Percentiles rank a stretch among this genome's conserved stretches.
phyloP scores from a whole-genome alignment of 2,113 vertebrate species.

The Gymnarchus niloticus region DNA sequence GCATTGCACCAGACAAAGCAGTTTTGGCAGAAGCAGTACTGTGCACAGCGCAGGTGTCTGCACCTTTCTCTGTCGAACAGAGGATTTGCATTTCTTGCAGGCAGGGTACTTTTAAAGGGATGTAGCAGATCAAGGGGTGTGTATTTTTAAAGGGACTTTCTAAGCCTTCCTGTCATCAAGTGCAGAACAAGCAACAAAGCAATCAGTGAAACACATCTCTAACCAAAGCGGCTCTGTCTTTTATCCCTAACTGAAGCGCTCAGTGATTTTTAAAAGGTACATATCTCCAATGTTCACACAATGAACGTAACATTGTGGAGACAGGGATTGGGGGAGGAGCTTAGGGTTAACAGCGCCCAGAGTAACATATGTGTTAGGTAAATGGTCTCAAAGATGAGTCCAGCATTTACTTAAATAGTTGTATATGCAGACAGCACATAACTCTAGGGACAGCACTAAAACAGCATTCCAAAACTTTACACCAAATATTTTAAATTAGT shows the following conservation, averaged over 20 bases:
- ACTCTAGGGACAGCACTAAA: constrained; percentile 30
- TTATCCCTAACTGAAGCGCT: neutral
- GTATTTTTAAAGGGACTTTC: neutral
- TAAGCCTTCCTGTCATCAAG: neutral
- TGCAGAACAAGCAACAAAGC: neutral
- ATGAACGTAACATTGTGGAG: neutral
- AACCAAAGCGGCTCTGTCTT: neutral
- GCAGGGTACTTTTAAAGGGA: neutral
- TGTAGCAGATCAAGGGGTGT: neutral
- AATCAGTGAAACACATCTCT: neutral
- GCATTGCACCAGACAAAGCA: neutral
- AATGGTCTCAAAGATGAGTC: neutral
- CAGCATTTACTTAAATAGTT: neutral
- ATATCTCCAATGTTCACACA: neutral
- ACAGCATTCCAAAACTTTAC: constrained; percentile 56
- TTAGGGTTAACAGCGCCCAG: too few species aligned
- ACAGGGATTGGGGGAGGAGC: neutral
- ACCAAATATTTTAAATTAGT: constrained; percentile 63
- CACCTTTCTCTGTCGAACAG: neutral
- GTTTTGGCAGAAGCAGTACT: too few species aligned
- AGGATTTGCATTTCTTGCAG: neutral
- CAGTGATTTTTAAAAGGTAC: neutral
- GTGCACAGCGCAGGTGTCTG: neutral
- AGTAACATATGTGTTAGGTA: too few species aligned
- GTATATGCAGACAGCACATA: neutral